Base-by-base conservation (phyloP, 1,140 invertebrate genomes). In the Leptonema lineaticorne region DNA sequence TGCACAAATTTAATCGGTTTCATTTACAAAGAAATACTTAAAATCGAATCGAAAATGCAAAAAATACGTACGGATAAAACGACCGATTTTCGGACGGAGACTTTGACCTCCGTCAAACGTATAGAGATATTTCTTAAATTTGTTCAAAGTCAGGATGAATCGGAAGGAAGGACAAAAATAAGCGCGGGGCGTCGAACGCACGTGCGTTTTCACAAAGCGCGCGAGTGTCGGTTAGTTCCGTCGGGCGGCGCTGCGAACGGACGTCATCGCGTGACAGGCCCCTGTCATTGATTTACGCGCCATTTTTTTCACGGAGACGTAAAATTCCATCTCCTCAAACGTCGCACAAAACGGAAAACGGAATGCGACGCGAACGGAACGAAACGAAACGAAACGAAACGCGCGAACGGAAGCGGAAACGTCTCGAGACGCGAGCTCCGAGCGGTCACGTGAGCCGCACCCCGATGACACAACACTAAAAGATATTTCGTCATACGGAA, bases 241-340 rank as follows among this genome's bases (percentile, higher is more conserved):
- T n/a, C 11, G 2, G 37, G 9, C 16, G 37, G 37, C 37, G 37
- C 37, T 16, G 16, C 37, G 16, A 11, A 14, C 37, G 37, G 16
- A 18, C 18, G 46, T 48, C 46, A 48, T 20, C n/a, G 20, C 20
- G 16, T 48, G 50, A 53, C 50, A 24, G 20, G 24, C 50, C 8
- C 24, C 18, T 53, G 50, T 53, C 50, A 53, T 53, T 22, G 50
- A 53, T 53, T 53, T 53, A 53, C 50, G 50, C 50, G 50, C 50
- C 50, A 53, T 53, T 53, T 53, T 53, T 26, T 7, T 22, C 9
- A 8, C 2, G 4, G 37, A n/a, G n/a, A n/a, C n/a, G n/a, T n/a
- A n/a, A n/a, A n/a, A n/a, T n/a, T n/a, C n/a, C n/a, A n/a, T n/a
- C 30, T 33, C 30, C 5, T 11, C 11, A 33, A 6, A 33, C 30